Evolutionary conservation across 2,888 invertebrate genomes (phyloP).

Genomic region (Cosmopolites sordidus): DNA sequence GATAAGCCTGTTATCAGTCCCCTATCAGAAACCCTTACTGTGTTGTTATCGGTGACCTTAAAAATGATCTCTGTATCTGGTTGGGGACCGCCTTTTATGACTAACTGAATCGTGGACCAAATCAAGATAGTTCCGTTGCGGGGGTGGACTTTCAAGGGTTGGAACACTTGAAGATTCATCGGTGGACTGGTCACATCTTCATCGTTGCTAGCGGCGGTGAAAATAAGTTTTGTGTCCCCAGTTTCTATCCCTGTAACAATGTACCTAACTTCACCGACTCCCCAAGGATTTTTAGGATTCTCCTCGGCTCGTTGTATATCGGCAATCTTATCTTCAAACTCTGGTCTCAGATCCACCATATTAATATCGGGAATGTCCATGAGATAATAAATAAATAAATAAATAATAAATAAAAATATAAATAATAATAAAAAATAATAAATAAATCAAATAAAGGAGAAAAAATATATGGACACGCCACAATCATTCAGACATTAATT

Average conservation of each 20-base stretch:
- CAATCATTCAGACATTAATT: too few species aligned
- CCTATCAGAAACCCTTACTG: constrained; percentile 36
- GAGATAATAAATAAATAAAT: too few species aligned
- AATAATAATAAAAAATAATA: too few species aligned
- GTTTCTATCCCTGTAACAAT: constrained; percentile 51
- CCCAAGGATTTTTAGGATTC: constrained; percentile 34
- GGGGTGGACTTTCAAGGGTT: constrained; percentile 67
- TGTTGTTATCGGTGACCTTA: constrained; percentile 30
- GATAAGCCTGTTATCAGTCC: constrained; percentile 62
- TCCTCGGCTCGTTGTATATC: constrained; percentile 37
- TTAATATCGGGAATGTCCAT: constrained; percentile 51
- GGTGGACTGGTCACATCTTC: constrained; percentile 52
- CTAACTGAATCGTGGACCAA: constrained; percentile 68
- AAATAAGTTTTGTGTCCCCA: constrained; percentile 60
- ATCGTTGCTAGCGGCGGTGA: constrained; percentile 51
- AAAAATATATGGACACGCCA: too few species aligned
- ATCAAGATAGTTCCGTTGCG: constrained; percentile 67
- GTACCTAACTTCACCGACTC: constrained; percentile 39
- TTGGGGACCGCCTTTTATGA: constrained; percentile 64
- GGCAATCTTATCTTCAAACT: constrained; percentile 46
- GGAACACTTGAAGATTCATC: constrained; percentile 61
- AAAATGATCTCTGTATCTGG: constrained; percentile 43
- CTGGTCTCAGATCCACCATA: constrained; percentile 45
- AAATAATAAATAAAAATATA: too few species aligned
- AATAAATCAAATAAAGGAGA: too few species aligned